Conservation (phyloP, 23 tunicate species). For the Halocynthia aurantium region DNA sequence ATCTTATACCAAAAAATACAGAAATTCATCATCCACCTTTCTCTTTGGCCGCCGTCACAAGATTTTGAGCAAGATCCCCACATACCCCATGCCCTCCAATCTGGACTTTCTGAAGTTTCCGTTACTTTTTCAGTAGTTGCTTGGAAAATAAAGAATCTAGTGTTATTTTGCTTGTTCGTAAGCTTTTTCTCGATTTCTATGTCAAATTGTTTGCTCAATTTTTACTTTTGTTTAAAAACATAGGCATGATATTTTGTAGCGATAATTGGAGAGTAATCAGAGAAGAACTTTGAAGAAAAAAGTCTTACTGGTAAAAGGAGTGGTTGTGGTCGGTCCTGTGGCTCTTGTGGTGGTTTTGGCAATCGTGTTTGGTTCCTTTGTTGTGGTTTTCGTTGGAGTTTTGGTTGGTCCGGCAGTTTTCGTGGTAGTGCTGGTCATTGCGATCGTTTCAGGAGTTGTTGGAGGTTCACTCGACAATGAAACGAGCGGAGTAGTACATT, state of each 20-base stretch:
- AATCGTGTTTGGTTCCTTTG: not conserved
- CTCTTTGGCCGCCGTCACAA: not conserved
- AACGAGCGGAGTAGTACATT: not conserved
- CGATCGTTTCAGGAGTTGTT: not conserved
- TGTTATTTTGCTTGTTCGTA: not conserved
- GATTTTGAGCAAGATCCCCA: slow-evolving; percentile 4
- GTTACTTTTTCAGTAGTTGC: not conserved
- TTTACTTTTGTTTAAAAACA: too few species aligned
- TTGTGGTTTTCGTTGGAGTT: slow-evolving; percentile 1
- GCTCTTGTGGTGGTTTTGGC: slow-evolving; percentile 9
- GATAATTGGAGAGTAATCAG: too few species aligned
- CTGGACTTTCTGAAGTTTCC: not conserved
- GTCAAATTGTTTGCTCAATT: too few species aligned
- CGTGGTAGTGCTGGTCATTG: not conserved
- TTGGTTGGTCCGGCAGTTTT: not conserved
- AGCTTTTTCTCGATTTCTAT: too few species aligned
- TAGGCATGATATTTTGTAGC: too few species aligned
- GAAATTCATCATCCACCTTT: not conserved
- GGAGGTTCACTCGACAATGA: slow-evolving; percentile 4
- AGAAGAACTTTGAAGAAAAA: too few species aligned
- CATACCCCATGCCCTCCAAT: not conserved
- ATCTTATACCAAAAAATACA: too few species aligned
- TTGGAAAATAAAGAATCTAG: not conserved
- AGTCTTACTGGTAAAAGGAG: not conserved
- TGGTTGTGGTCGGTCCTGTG: slow-evolving; percentile 4